phyloP scores from a whole-genome alignment of 1,140 invertebrate species.

The Chelonus insularis region DNA sequence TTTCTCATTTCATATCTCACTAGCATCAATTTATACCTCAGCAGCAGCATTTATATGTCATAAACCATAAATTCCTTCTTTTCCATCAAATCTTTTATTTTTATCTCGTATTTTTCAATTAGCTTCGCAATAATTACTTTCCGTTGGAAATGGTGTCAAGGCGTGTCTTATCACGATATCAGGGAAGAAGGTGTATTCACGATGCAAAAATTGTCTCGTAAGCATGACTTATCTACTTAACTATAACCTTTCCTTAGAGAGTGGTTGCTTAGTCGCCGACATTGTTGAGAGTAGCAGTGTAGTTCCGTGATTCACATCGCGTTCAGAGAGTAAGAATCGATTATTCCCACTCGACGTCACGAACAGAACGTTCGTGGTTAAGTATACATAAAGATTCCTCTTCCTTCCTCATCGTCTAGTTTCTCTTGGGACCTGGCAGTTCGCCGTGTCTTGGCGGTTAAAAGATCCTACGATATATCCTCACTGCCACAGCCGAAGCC shows the following conservation, averaged over 20 bases:
- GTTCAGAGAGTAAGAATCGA: constrained; percentile 16
- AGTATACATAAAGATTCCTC: constrained; percentile 8
- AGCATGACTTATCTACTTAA: constrained; percentile 13
- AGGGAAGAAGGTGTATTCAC: background rate
- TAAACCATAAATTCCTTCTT: too few relatives aligned
- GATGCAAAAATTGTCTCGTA: constrained; percentile 5
- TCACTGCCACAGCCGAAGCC: constrained; percentile 23
- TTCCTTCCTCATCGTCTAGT: background rate
- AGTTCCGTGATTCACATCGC: constrained; percentile 17
- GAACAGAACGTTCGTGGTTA: constrained; percentile 22
- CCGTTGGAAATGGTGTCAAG: background rate
- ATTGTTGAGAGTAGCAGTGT: background rate
- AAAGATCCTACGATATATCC: constrained; percentile 42
- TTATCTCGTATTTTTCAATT: background rate
- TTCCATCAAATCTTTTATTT: too few relatives aligned
- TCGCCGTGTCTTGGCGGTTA: constrained; percentile 4
- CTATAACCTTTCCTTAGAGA: background rate
- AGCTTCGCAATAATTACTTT: background rate
- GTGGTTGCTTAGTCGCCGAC: background rate
- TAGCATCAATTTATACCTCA: too few relatives aligned
- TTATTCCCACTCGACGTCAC: constrained; percentile 22
- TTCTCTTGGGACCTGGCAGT: background rate
- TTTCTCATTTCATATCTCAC: too few relatives aligned
- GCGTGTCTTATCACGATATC: background rate
- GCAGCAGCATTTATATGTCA: too few relatives aligned